Evolutionary conservation across 2,888 invertebrate genomes (phyloP).

Genomic region (Drosophila picticornis): DNA sequence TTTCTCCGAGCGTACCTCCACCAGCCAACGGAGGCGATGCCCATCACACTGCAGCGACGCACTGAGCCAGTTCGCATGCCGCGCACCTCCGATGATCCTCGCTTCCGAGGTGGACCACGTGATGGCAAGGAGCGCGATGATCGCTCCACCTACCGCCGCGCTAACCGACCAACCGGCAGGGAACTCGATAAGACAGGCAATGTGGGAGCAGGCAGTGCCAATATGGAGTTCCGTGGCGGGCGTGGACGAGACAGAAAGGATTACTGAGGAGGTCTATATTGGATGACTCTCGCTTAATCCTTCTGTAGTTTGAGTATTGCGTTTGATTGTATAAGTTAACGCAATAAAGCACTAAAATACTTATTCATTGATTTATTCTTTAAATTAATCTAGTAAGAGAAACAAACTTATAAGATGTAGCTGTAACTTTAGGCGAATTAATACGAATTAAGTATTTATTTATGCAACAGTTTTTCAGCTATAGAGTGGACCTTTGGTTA

Average conservation of each 20-base stretch:
- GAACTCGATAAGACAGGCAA: constrained; percentile 28
- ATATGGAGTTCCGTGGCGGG: constrained; percentile 34
- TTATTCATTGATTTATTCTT: neutral
- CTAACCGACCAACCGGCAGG: neutral
- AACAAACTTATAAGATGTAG: neutral
- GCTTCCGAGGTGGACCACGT: constrained; percentile 23
- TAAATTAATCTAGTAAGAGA: neutral
- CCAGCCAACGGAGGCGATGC: constrained; percentile 20
- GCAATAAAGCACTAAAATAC: neutral
- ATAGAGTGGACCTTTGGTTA: neutral
- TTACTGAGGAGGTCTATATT: neutral
- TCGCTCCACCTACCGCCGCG: constrained; percentile 42
- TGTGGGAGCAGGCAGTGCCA: constrained; percentile 40
- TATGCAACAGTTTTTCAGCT: neutral
- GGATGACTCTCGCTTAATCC: neutral
- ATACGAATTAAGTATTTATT: constrained; percentile 3
- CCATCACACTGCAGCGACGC: neutral
- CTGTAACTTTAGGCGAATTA: neutral
- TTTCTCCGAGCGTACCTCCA: constrained; percentile 29
- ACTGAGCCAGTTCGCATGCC: constrained; percentile 34
- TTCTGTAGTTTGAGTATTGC: neutral
- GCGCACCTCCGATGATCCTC: constrained; percentile 27
- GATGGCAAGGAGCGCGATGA: constrained; percentile 44
- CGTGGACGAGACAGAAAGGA: constrained; percentile 24
- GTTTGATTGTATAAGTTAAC: neutral